phyloP scores from a whole-genome alignment of 2,797 vertebrate species.

The Eulemur coronatus region DNA sequence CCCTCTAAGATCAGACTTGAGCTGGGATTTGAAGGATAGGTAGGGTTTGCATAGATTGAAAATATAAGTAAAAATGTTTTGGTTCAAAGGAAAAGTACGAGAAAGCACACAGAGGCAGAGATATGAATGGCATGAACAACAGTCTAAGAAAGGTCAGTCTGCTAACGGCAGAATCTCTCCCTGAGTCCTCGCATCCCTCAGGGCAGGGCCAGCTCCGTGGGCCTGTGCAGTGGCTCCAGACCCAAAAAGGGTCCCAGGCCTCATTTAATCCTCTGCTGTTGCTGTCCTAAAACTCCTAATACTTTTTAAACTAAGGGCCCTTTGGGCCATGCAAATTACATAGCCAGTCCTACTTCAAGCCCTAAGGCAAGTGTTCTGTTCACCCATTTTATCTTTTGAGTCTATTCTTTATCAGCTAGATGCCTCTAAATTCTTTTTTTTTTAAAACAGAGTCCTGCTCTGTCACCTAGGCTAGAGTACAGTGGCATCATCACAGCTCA shows the following conservation, averaged over 20 bases:
- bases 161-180: neutral
- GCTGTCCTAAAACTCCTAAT: neutral
- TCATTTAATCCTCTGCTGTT: neutral
- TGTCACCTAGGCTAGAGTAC: neutral
- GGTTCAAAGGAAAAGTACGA: neutral
- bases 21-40: neutral
- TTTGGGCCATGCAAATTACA: neutral
- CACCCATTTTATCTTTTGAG: neutral
- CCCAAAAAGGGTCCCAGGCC: neutral
- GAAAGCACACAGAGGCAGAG: neutral
- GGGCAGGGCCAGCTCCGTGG: neutral
- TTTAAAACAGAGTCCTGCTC: neutral
- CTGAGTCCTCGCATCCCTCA: neutral
- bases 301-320: neutral
- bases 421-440: neutral
- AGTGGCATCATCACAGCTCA: too few species aligned
- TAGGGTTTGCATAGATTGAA: neutral
- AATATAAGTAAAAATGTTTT: neutral
- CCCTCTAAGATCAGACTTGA: neutral
- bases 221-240: neutral
- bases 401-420: neutral
- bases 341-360: neutral
- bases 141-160: neutral
- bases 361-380: neutral
- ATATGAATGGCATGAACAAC: neutral